phyloP scores from a whole-genome alignment of 2,888 invertebrate species.

The Thymelicus lineola region DNA sequence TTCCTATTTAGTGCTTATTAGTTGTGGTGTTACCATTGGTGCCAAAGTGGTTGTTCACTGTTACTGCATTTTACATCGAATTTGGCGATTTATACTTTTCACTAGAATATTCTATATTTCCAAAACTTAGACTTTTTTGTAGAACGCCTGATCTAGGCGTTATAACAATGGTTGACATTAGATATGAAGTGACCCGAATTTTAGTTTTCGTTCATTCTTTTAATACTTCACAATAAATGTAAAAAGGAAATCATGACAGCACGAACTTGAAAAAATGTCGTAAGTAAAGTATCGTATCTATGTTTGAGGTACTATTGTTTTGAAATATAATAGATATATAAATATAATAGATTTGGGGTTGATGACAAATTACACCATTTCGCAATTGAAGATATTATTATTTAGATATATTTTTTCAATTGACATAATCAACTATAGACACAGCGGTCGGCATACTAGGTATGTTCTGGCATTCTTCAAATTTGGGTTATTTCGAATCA shows the following conservation, averaged over 20 bases:
- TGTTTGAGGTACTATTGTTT: too few relatives aligned
- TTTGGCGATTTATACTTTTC: slow-evolving; percentile 31
- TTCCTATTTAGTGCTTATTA: slow-evolving; percentile 4
- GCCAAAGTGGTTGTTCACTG: slow-evolving; percentile 62
- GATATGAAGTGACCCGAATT: neutral
- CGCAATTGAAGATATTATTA: too few relatives aligned
- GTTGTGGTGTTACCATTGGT: slow-evolving; percentile 60
- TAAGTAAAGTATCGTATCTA: too few relatives aligned
- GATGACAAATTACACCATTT: too few relatives aligned
- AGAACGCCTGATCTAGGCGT: neutral
- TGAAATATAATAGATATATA: too few relatives aligned
- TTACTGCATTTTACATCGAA: slow-evolving; percentile 29
- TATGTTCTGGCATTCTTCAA: too few relatives aligned
- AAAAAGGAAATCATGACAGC: too few relatives aligned
- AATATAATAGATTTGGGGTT: too few relatives aligned
- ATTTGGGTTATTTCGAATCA: neutral
- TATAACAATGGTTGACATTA: neutral
- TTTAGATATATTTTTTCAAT: too few relatives aligned
- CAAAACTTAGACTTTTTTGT: slow-evolving; percentile 1
- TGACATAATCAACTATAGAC: too few relatives aligned
- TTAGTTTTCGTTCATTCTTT: neutral
- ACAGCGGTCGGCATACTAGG: too few relatives aligned
- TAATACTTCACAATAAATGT: neutral
- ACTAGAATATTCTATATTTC: slow-evolving; percentile 11
- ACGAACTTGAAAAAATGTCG: too few relatives aligned